Conservation (phyloP, 2,888 invertebrate genomes). For the Lasioglossum morio region DNA sequence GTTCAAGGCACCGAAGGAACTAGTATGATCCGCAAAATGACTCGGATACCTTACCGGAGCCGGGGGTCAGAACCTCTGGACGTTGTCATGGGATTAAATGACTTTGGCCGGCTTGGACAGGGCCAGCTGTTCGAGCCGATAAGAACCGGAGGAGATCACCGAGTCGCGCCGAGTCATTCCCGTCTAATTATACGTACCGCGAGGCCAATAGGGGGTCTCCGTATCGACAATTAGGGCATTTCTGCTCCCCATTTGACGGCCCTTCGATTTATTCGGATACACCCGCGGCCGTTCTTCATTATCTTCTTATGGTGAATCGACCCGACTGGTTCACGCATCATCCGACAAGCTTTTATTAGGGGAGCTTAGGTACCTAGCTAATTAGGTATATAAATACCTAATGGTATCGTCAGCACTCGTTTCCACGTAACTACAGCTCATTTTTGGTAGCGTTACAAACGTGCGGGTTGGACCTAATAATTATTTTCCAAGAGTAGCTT, state of each 20-base stretch:
- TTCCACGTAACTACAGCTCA: background rate
- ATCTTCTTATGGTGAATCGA: conserved; percentile 63
- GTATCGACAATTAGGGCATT: conserved; percentile 80
- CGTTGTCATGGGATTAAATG: conserved; percentile 83
- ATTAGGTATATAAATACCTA: background rate
- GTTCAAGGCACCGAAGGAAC: conserved; percentile 17
- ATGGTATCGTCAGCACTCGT: background rate
- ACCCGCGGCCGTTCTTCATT: conserved; percentile 66
- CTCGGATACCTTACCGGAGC: conserved; percentile 50
- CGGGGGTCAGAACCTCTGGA: conserved; percentile 63
- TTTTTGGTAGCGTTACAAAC: background rate
- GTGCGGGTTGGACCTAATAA: background rate
- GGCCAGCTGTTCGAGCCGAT: conserved; percentile 67
- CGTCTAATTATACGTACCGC: conserved; percentile 83
- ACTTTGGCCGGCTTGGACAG: conserved; percentile 70
- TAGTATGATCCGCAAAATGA: conserved; percentile 55
- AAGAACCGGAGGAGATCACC: conserved; percentile 67
- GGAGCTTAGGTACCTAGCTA: background rate
- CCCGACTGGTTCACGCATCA: conserved; percentile 13
- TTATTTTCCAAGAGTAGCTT: background rate
- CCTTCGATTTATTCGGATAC: conserved; percentile 76
- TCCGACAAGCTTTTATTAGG: conserved; percentile 38
- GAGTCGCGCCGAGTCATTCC: conserved; percentile 81
- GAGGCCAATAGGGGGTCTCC: conserved; percentile 79
- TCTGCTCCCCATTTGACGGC: conserved; percentile 77